Evolutionary conservation across 2,888 invertebrate genomes (phyloP), one percentile per base, ranked within the genome.

Genomic region (Stenurella melanura): DNA sequence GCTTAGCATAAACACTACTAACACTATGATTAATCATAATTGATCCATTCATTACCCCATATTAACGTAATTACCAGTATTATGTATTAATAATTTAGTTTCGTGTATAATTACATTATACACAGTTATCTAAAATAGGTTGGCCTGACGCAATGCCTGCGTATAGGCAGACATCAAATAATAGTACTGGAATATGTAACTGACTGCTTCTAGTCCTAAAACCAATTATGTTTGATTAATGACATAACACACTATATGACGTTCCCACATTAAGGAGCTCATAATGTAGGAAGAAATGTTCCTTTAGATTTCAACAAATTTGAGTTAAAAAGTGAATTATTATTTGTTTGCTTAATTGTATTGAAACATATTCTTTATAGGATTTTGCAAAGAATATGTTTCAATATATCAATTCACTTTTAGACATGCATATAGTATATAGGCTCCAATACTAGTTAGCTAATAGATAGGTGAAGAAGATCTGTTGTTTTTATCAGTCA

Each of bases 61-160:
- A 42, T 50, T 56, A 68, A 88, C 34, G 17, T 42, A 64, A 38
- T 64, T 64, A 18, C 34, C 64, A 38, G 42, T 38, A n/a, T 50
- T 50, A 50, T n/a, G 50, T n/a, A 50, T 50, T 50, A 50, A 42
- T 42, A 42, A 50, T 50, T 50, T 50, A 50, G 50, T 50, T 50
- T 50, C 50, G 5, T 50, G n/a, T 50, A 50, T 50, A 34, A n/a
- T 50, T 50, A 50, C 50, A n/a, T 50, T 50, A 50, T 50, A 11
- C 42, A 42, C 42, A 34, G 30, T 34, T 34, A 42, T 42, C 50
- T 50, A 50, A 50, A n/a, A 50, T 50, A 4, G 50, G 12, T 50
- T n/a, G 0, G n/a, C 15, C 50, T 50, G 50, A 50, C 50, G 15
- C 50, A 15, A n/a, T 6, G n/a, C 4, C n/a, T 34, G 7, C 4